Evolutionary conservation across 2,113 vertebrate genomes (phyloP), one percentile per base, ranked within the genome.

Genomic region (Paralichthys olivaceus): DNA sequence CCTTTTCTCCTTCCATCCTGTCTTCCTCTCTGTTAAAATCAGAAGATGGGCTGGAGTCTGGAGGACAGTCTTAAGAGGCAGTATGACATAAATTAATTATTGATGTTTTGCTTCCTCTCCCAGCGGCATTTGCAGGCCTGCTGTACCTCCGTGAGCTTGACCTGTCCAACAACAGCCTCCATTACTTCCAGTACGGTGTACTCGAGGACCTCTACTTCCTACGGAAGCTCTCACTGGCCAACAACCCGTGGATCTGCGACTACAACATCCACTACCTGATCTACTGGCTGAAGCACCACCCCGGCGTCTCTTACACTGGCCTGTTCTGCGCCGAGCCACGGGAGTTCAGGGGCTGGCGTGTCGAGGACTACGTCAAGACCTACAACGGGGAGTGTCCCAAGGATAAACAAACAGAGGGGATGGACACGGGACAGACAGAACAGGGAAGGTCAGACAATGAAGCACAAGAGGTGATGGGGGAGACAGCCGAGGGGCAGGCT

Each of bases 181-280:
- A 92, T 60, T 95, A 95, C 90, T 96, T 99, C 89, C 95, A 96
- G 79, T 99, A 98, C 22, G 96, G 97, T 1, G 96, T 98, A 6
- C 84, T 99, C 68, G 97, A 99, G 91, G 96, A 99, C 84, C 94
- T 99, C 65, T 99, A 99, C 90, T 98, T 97, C 92, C 93, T 99
- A 83, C 95, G 96, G 90, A 94, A 92, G 73, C 90, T 99, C 12
- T 94, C 89, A 73, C 93, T 99, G 60, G 94, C 89, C 79, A 94
- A 95, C 20, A 99, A 99, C 82, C 97, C 96, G 32, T 99, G 98
- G 98, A 92, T 95, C 88, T 99, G 98, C 63, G 98, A 99, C 90
- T 99, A 99, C 92, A 96, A 96, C 90, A 98, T 99, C 84, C 98
- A 99, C 91, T 99, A 99, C 89, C 93, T 99, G 90, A 95, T 96